Evolutionary conservation across 2,888 invertebrate species (phyloP), one percentile per base, ranked within the genome.

Genomic region (Aphodius granarius): DNA sequence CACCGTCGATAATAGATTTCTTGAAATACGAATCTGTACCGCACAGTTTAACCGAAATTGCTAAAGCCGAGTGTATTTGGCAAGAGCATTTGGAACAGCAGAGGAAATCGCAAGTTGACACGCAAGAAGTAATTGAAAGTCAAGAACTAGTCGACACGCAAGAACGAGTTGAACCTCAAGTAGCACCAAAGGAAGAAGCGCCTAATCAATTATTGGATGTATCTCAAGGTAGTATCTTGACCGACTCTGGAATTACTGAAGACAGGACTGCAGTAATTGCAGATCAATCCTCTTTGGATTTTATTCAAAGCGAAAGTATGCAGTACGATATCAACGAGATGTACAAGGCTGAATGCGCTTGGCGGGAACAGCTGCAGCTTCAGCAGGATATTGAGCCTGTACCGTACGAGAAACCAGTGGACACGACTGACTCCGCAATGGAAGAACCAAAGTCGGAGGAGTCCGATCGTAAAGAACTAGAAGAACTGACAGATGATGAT

Each of bases 21-120:
- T 15, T 76, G 66, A 18, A 70, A 18, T 70, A 66, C 9, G 75
- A 77, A 73, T 65, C 20, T 65, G 66, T 73, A 15, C 62, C 70
- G 16, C 75, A 75, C 21, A 75, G 75, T 22, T 71, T 75, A 13
- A 72, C 62, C 6, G 66, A 75, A 70, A 22, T 75, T 63, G 70
- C 68, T 62, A 73, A 75, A 15, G 75, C 77, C 9, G 77, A 77
- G 73, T 22, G 66, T 2, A 71, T 73, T 13, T 77, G 77, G 77
- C 73, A 77, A 13, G 77, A 75, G 66, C 71, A 73, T 21, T 64
- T 76, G 9, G 73, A 73, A 71, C 43, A 43, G n/a, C 71, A 16
- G n/a, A 62, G 64, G 19, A 17, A 64, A 72, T 19, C 13, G 19
- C 17, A 63, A 72, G 21, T 19, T 13, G 64, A 21, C 5, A 2